These are phyloP conservation scores for Pemphredon lugubris DNA, from an alignment of 2,888 invertebrate species.

Conservation along the genomic window DNA sequence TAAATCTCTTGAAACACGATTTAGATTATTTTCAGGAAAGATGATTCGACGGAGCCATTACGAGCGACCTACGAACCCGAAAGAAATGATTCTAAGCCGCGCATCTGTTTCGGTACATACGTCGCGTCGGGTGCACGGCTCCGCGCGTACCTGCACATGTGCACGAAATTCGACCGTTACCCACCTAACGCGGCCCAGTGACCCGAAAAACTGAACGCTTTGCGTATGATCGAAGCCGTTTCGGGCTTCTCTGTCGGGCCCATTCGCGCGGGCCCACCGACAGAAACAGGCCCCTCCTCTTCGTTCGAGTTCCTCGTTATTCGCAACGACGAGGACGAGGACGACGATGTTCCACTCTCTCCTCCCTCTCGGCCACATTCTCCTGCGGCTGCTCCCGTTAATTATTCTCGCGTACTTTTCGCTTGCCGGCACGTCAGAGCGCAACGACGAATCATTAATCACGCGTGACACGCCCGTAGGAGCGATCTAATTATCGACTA, in stretches of 20 bases:
- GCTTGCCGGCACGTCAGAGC: conserved; percentile 26
- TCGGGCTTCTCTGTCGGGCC: conserved; percentile 10
- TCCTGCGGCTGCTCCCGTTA: conserved; percentile 50
- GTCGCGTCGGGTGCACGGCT: too few relatives aligned
- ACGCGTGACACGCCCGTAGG: conserved; percentile 50
- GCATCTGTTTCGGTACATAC: too few relatives aligned
- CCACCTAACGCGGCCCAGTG: conserved; percentile 76
- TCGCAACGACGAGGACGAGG: background rate
- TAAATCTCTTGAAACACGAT: too few relatives aligned
- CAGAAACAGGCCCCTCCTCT: conserved; percentile 3
- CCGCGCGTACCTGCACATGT: background rate
- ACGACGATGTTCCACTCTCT: conserved; percentile 18
- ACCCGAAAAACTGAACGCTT: conserved; percentile 75
- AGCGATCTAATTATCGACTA: conserved; percentile 70
- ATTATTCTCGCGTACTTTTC: conserved; percentile 59
- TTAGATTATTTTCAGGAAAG: too few relatives aligned
- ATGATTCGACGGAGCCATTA: too few relatives aligned
- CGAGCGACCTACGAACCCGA: too few relatives aligned
- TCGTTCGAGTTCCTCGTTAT: background rate
- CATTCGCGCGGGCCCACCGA: conserved; percentile 13
- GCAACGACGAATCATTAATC: conserved; percentile 70
- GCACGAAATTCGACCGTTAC: conserved; percentile 37
- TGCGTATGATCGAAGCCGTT: conserved; percentile 65
- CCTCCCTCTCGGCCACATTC: conserved; percentile 13
- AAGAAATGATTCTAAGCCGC: too few relatives aligned